phyloP scores from a whole-genome alignment of 2,888 invertebrate species.

The Actias luna region DNA sequence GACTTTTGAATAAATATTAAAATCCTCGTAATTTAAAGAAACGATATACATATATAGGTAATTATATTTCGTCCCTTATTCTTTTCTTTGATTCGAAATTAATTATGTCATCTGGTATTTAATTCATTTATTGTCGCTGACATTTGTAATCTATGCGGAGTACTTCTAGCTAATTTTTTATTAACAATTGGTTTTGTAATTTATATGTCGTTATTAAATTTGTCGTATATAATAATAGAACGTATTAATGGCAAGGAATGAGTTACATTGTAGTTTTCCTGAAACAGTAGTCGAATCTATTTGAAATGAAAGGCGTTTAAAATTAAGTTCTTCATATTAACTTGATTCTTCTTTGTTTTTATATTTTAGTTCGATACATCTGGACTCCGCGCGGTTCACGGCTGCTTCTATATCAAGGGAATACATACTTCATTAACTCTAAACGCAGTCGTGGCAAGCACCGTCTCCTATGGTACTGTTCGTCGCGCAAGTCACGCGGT shows the following conservation, averaged over 20 bases:
- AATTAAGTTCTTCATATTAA: constrained; percentile 3
- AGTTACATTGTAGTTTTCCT: neutral
- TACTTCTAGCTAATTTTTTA: neutral
- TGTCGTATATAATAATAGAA: neutral
- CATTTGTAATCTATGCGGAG: neutral
- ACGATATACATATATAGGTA: too few relatives aligned
- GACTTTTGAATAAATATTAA: neutral
- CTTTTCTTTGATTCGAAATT: neutral
- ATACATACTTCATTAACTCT: constrained; percentile 61
- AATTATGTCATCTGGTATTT: neutral
- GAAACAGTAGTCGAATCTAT: neutral
- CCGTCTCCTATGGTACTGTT: constrained; percentile 61
- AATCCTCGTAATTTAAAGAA: neutral
- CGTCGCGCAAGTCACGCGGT: constrained; percentile 55
- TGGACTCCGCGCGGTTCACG: constrained; percentile 52
- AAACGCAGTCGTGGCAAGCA: constrained; percentile 46
- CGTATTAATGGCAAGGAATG: neutral
- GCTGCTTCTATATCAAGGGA: constrained; percentile 57
- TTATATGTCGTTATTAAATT: neutral
- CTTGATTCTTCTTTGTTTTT: constrained; percentile 22
- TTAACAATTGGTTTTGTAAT: neutral
- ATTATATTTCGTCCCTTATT: too few relatives aligned
- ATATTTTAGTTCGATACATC: constrained; percentile 48
- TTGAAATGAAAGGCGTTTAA: neutral
- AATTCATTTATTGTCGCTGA: neutral